Conservation (phyloP, 1,140 invertebrate genomes). For the Brachionus rotundiformis region DNA sequence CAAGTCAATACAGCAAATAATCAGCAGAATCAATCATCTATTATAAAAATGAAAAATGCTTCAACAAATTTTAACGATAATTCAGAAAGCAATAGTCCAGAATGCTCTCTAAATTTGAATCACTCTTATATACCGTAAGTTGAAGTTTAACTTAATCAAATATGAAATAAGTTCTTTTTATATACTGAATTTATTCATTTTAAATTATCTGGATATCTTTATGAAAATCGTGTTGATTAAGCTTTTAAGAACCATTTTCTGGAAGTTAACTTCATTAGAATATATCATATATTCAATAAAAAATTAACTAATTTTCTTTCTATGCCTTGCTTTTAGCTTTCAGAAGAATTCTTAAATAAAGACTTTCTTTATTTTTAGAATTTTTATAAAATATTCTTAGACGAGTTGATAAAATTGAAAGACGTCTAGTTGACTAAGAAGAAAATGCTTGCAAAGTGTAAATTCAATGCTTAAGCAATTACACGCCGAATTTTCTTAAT, state of each 20-base stretch:
- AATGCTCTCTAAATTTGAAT: not conserved
- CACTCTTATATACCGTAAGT: not conserved
- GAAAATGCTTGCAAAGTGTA: not conserved
- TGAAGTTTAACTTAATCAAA: too few relatives aligned
- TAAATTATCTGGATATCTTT: not conserved
- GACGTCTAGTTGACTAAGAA: slow-evolving; percentile 11
- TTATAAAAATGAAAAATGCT: not conserved
- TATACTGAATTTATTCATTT: not conserved
- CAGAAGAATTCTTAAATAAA: not conserved
- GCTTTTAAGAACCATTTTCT: too few relatives aligned
- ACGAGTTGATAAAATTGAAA: slow-evolving; percentile 3
- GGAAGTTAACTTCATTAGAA: too few relatives aligned
- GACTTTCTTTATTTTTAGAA: not conserved
- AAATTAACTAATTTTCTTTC: not conserved
- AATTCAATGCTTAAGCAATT: not conserved
- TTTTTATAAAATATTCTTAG: not conserved
- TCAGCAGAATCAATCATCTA: not conserved
- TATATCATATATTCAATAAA: too few relatives aligned
- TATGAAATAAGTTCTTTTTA: too few relatives aligned
- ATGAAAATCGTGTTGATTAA: too few relatives aligned
- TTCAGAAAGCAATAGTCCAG: not conserved
- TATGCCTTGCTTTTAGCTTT: not conserved
- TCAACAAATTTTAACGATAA: too few relatives aligned
- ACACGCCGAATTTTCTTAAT: not conserved
- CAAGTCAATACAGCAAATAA: not conserved